Base-by-base conservation (phyloP, 2,113 vertebrate genomes). In the Grus americana region DNA sequence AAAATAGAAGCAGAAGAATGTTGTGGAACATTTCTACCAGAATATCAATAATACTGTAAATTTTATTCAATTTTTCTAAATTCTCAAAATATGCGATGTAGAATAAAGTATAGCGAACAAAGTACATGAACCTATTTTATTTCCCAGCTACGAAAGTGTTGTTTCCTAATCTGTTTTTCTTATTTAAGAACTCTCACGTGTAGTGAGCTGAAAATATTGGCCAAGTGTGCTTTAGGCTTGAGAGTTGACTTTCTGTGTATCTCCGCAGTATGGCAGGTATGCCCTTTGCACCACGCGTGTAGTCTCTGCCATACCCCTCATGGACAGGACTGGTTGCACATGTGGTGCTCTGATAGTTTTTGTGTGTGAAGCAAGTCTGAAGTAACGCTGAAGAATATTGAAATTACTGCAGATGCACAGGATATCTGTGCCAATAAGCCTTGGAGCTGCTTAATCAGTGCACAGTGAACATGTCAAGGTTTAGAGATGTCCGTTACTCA, bases 201-300 rank as follows among this genome's bases (percentile, higher is more conserved):
- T 42, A 29, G 15, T 18, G 50, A 54, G 44, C 32, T 52, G 38
- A 57, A 83, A 47, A 32, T 46, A 36, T 36, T 71, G 36, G 10
- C 32, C 29, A 59, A 29, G 30, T 11, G 12, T 76, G 32, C 44
- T 40, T 27, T 71, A 71, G 44, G 50, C 29, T 88, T 16, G 38
- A 54, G 50, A 59, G 24, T 17, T 59, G 62, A 29, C 5, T 75
- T 55, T 68, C 30, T 42, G n/a, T 40, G 27, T 47, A 0, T 12
- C 46, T 36, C 38, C 26, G 46, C 29, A 32, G 9, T n/a, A 7
- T 10, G 9, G 11, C 1, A 1, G 20, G 9, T 52, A 4, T 18
- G 29, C 38, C 23, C 67, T 47, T 42, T 40, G 74, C 19, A 29
- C 34, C 29, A 7, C 1, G 2, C 6, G 13, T 26, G 58, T 65